Conservation (phyloP, 1,140 invertebrate species). For the Watersipora subatra region DNA sequence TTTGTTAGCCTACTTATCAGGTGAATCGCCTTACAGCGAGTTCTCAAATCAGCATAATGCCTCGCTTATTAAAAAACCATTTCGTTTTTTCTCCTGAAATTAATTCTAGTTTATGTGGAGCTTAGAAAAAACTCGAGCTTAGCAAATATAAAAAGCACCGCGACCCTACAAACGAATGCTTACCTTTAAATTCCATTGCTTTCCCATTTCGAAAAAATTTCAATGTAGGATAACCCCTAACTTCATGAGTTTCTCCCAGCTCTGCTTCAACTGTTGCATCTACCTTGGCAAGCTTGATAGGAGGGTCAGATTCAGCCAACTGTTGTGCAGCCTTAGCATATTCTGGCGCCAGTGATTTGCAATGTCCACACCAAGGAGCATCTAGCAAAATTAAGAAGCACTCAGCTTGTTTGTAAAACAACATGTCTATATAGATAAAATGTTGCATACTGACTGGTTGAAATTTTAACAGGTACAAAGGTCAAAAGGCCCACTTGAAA, state of each 20-base stretch:
- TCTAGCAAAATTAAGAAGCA: slow-evolving; percentile 50
- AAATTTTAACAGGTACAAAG: neutral
- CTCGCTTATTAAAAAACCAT: neutral
- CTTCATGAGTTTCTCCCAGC: slow-evolving; percentile 71
- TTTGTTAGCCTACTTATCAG: neutral
- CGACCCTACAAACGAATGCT: neutral
- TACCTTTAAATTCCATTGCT: slow-evolving; percentile 20
- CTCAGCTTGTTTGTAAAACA: neutral
- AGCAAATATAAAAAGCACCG: neutral
- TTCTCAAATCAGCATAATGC: neutral
- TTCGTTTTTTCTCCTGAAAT: no score
- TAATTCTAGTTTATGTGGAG: neutral
- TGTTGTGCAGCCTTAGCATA: slow-evolving; percentile 83
- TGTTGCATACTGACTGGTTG: neutral
- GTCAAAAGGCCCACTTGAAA: neutral
- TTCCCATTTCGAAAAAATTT: slow-evolving; percentile 85
- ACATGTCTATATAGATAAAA: neutral
- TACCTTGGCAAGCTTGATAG: slow-evolving; percentile 84
- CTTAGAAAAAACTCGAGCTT: neutral
- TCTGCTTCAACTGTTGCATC: slow-evolving; percentile 86
- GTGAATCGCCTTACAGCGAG: neutral
- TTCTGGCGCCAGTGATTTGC: slow-evolving; percentile 90
- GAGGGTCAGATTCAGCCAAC: slow-evolving; percentile 55
- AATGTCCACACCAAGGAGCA: slow-evolving; percentile 99
- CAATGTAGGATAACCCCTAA: slow-evolving; percentile 89